Base-by-base conservation (phyloP, 2,888 invertebrate species). In the Seladonia tumulorum region DNA sequence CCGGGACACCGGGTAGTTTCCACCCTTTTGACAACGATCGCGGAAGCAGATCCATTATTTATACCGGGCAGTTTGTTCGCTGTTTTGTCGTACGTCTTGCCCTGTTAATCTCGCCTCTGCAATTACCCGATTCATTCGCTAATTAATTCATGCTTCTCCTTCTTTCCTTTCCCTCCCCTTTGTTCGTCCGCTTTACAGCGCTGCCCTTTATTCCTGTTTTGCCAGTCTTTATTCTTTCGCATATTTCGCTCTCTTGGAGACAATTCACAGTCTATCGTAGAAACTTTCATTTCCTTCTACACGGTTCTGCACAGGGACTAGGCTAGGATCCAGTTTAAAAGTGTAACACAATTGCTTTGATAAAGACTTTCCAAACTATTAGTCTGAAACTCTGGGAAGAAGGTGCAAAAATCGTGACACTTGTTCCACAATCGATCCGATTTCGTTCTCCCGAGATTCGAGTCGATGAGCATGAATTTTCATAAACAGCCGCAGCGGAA, bases 41-140 rank as follows among this genome's bases (percentile, higher is more conserved):
- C 66, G 35, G 18, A 66, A 35, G 18, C 35, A 39, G 68, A 68
- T 39, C 39, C 39, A 39, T 68, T 39, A 39, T 68, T 68, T 68
- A 68, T 68, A 39, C 22, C 78, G n/a, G n/a, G 49, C 85, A 81
- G 78, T 83, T 71, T 63, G 25, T 53, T 76, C 83, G 35, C n/a
- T 47, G 53, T 73, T 73, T 29, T 45, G 73, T 45, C 73, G 73
- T 29, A 22, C 22, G 39, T 39, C 68, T 68, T 39, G 68, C 16
- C 39, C 22, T 35, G 68, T 68, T 39, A 68, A 68, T 68, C 68
- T 68, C 39, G 39, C 22, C 68, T 18, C 68, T 39, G 7, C 68
- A 18, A 35, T 39, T 35, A 22, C 77, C 53, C 84, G 71, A 71
- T 75, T 70, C 83, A 63, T 68, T 80, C n/a, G 80, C 79, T 63